These are phyloP conservation scores for Pseudobourletiella spinata DNA, from an alignment of 1,140 invertebrate genomes.

Conservation along the genomic window DNA sequence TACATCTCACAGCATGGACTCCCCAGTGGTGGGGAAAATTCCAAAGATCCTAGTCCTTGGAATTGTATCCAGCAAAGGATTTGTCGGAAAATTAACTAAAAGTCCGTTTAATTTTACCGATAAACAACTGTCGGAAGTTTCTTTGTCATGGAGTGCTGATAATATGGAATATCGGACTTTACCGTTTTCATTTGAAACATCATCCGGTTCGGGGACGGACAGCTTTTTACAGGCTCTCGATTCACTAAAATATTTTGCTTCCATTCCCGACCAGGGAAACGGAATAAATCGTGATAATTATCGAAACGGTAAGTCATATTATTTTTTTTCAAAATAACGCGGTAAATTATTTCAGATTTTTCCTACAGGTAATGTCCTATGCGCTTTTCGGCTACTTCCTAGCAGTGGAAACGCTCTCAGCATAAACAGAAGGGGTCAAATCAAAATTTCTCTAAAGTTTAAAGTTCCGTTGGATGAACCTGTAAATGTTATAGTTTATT, in stretches of 20 bases:
- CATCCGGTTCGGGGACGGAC: background rate
- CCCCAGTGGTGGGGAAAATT: background rate
- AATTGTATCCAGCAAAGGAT: background rate
- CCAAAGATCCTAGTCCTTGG: background rate
- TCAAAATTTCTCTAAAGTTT: background rate
- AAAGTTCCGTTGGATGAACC: background rate
- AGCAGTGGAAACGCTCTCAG: background rate
- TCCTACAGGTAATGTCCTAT: background rate
- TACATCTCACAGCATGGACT: background rate
- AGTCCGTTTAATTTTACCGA: background rate
- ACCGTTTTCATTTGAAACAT: background rate
- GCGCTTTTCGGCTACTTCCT: background rate
- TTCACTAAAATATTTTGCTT: background rate
- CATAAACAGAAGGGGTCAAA: background rate
- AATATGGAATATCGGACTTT: background rate
- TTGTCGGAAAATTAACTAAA: background rate
- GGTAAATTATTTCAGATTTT: background rate
- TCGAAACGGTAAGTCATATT: background rate
- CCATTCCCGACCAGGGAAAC: background rate
- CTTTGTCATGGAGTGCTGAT: background rate
- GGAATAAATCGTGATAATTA: background rate
- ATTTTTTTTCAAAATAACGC: background rate
- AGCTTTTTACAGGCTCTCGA: background rate
- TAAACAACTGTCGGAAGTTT: background rate
- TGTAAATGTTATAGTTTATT: background rate